Conservation (phyloP, 2,888 invertebrate genomes). For the Cephus sareptanus region DNA sequence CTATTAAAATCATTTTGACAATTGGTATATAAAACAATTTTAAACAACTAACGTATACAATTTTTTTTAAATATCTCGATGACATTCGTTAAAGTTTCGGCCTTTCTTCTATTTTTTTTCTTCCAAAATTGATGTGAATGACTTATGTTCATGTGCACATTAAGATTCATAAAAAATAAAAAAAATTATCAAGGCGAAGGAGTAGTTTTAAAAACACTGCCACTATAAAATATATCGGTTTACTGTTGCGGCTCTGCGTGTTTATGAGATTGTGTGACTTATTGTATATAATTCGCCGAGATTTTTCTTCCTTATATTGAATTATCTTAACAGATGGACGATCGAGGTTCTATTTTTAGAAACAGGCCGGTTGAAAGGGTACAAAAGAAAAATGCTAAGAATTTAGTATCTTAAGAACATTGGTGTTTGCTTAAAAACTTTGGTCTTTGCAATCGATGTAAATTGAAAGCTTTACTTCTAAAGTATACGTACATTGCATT, state of each 20-base stretch:
- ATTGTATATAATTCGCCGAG: not conserved
- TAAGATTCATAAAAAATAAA: not conserved
- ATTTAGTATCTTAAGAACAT: not conserved
- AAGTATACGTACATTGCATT: not conserved
- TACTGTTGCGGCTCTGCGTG: not conserved
- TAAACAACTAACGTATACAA: not conserved
- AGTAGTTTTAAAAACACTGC: not conserved
- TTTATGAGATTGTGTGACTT: not conserved
- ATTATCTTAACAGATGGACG: not conserved
- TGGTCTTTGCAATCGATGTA: not conserved
- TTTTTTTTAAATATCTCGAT: not conserved
- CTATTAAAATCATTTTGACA: not conserved
- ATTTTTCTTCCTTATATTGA: not conserved
- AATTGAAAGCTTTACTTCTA: not conserved
- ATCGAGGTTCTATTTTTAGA: not conserved
- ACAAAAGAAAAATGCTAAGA: not conserved
- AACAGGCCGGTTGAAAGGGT: not conserved
- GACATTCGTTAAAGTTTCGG: not conserved
- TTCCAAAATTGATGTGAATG: not conserved
- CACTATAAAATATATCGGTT: not conserved
- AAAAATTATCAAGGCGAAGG: not conserved
- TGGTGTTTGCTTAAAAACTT: not conserved
- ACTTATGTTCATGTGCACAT: not conserved
- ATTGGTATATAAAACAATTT: not conserved
- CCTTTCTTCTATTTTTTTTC: not conserved